phyloP scores from a whole-genome alignment of 2,797 vertebrate species.

The Eulemur coronatus region DNA sequence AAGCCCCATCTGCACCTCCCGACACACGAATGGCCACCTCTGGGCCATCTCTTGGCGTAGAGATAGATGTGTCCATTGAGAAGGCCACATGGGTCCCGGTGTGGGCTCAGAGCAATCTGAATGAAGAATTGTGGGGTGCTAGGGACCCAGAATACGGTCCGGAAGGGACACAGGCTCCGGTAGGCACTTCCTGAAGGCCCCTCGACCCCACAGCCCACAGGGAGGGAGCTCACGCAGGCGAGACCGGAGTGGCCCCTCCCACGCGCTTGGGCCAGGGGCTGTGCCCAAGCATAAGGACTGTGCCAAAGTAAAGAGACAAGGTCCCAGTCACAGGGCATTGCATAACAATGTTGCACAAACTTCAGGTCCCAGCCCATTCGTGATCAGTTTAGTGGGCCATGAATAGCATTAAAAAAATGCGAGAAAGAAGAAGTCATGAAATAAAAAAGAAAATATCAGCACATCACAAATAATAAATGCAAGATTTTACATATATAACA shows the following conservation, averaged over 20 bases:
- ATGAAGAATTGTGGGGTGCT: no score
- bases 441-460: neutral
- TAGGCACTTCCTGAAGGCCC: neutral
- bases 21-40: no score
- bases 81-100: neutral
- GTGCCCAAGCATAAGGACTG: neutral
- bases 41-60: neutral
- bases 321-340: neutral
- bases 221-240: neutral
- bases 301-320: neutral
- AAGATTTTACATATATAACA: neutral
- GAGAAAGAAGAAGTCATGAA: neutral
- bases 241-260: neutral
- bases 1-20: neutral
- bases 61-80: neutral
- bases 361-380: neutral
- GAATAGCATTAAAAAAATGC: neutral
- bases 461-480: neutral
- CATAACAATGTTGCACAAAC: neutral
- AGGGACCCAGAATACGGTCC: rapidly evolving
- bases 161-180: neutral
- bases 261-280: neutral
- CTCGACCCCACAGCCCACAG: neutral
- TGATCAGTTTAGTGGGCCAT: neutral
- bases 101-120: neutral